Evolutionary conservation across 1,140 invertebrate species (phyloP).

Genomic region (Drosophila nasuta): DNA sequence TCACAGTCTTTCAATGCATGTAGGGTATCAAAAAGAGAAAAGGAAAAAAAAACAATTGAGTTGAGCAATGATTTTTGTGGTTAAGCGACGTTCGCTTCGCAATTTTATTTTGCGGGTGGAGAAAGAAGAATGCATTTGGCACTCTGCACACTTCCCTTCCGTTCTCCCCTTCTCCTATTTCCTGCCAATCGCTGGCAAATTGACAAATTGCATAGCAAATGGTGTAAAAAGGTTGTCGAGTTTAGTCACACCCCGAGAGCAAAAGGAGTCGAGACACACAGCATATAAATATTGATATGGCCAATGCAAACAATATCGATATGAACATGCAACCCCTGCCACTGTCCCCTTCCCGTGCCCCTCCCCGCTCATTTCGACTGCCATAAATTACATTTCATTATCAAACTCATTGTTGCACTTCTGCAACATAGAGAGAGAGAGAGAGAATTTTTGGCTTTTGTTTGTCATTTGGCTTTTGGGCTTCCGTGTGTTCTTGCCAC

Average conservation of each 20-base stretch:
- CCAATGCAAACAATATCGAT: constrained; percentile 61
- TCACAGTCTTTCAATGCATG: neutral
- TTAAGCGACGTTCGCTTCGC: neutral
- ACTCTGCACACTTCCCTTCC: neutral
- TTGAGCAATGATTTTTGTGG: neutral
- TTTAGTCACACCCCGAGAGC: constrained; percentile 20
- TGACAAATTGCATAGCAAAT: constrained; percentile 49
- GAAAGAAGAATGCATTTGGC: neutral
- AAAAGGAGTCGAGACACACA: too few relatives aligned
- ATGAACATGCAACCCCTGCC: constrained; percentile 7
- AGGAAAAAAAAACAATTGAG: neutral
- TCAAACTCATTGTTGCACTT: constrained; percentile 34
- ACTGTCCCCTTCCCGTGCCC: neutral
- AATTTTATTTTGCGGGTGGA: neutral
- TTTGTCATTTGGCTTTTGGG: constrained; percentile 14
- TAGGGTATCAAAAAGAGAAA: neutral
- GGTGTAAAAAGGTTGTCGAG: constrained; percentile 11
- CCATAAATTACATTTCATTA: constrained; percentile 74
- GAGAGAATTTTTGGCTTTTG: constrained; percentile 6
- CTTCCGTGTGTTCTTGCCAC: constrained; percentile 1
- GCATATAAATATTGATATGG: constrained; percentile 69
- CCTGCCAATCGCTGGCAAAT: constrained; percentile 10
- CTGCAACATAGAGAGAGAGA: neutral
- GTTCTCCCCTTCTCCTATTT: neutral
- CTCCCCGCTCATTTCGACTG: constrained; percentile 10